A percentile compares a stretch with the other conserved stretches of the same genome.
Evolutionary conservation across 2,113 vertebrate genomes (phyloP).

Genomic region (Heterotilapia buettikoferi): DNA sequence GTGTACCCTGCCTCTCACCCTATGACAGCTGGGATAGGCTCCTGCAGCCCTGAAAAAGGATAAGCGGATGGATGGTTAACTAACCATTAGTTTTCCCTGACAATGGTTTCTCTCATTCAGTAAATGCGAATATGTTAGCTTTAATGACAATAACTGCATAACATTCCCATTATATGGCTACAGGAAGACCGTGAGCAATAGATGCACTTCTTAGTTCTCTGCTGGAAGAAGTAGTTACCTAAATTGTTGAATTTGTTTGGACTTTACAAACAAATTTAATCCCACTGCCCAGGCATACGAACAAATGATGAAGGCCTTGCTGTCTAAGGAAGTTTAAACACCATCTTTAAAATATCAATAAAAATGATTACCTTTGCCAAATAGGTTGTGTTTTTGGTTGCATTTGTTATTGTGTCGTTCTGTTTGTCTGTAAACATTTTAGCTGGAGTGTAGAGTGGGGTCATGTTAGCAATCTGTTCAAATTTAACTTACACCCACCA

Average conservation of each 20-base stretch:
- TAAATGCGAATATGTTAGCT: neutral
- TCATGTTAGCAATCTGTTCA: neutral
- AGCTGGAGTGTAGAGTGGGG: neutral
- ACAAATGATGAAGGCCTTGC: neutral
- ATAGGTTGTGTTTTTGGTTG: neutral
- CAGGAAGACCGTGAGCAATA: neutral
- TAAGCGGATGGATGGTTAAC: neutral
- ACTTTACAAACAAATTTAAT: neutral
- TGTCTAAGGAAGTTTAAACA: neutral
- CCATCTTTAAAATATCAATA: neutral
- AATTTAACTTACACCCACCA: neutral
- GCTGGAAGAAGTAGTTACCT: neutral
- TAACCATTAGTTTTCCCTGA: neutral
- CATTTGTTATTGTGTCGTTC: neutral
- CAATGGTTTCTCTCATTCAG: neutral
- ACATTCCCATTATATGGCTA: neutral
- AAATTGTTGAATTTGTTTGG: neutral
- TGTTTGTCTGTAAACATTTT: neutral
- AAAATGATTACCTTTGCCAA: neutral
- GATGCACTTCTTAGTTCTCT: neutral
- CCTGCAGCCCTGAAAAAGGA: neutral
- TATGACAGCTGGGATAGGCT: neutral
- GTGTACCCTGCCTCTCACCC: neutral
- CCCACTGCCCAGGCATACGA: neutral
- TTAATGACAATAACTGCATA: neutral